A percentile compares a stretch with the other conserved stretches of the same genome.
phyloP scores from a whole-genome alignment of 2,888 invertebrate genomes.

The Ectropis crepuscularia region DNA sequence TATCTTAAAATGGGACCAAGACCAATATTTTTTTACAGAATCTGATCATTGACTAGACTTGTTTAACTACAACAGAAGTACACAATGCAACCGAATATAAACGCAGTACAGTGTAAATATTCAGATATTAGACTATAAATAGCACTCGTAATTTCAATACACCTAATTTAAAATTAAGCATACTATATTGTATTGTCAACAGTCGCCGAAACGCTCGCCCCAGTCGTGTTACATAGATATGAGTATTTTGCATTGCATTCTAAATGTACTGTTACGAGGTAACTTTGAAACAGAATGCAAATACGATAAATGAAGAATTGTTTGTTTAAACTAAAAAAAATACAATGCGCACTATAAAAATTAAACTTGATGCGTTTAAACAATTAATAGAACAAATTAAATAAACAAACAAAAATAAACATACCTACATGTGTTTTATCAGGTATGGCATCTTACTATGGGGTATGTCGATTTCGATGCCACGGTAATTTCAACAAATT shows the following conservation, averaged over 20 bases:
- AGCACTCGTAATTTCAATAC: slow-evolving; percentile 55
- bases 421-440: no score
- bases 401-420: no score
- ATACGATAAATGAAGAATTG: slow-evolving; percentile 9
- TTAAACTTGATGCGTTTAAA: background rate
- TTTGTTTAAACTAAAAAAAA: background rate
- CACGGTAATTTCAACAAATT: no score
- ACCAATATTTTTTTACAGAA: slow-evolving; percentile 58
- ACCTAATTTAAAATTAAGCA: slow-evolving; percentile 71
- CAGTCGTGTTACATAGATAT: slow-evolving; percentile 66
- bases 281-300: slow-evolving; percentile 39
- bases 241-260: slow-evolving; percentile 65
- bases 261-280: slow-evolving; percentile 44
- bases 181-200: slow-evolving; percentile 79
- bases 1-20: slow-evolving; percentile 30
- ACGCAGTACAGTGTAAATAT: slow-evolving; percentile 17
- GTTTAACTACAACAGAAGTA: slow-evolving; percentile 34
- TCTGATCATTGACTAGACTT: slow-evolving; percentile 70
- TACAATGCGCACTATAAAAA: no score
- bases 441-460: no score
- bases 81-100: slow-evolving; percentile 10
- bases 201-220: slow-evolving; percentile 79
- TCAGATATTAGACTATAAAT: slow-evolving; percentile 50
- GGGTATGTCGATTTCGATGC: no score
- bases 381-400: background rate